phyloP scores from a whole-genome alignment of 2,113 vertebrate species.

The Scortum barcoo region DNA sequence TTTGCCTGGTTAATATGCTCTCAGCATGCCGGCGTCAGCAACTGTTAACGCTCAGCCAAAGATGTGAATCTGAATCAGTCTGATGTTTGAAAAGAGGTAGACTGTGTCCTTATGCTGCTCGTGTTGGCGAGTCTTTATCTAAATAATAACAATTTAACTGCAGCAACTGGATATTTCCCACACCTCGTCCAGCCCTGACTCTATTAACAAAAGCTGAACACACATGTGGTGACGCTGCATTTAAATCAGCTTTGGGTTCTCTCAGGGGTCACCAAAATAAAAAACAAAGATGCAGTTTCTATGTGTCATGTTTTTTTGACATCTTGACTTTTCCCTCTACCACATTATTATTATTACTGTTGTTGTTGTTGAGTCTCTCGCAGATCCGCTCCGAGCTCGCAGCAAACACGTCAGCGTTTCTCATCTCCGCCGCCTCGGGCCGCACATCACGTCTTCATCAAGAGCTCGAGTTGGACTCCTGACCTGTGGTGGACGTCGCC shows the following conservation, averaged over 20 bases:
- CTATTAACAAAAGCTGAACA: no score
- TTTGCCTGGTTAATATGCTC: neutral
- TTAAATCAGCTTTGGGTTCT: no score
- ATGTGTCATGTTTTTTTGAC: no score
- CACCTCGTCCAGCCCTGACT: neutral
- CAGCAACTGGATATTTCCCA: neutral
- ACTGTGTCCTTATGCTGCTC: no score
- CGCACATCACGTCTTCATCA: neutral
- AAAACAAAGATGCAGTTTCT: no score
- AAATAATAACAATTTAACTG: neutral
- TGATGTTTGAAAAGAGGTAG: neutral
- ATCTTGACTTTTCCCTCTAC: no score
- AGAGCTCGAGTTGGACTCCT: neutral
- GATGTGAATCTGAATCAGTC: neutral
- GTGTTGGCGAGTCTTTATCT: no score
- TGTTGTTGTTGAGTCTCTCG: neutral
- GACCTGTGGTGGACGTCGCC: slow-evolving; percentile 21
- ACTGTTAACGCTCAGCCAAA: no score
- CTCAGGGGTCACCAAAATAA: no score
- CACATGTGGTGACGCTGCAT: no score
- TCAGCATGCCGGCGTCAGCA: neutral
- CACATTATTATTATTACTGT: no score
- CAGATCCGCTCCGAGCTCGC: neutral
- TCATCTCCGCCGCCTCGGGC: neutral
- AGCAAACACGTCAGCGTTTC: neutral